Evolutionary conservation across 1,140 invertebrate species (phyloP), one percentile per base, ranked within the genome.

Genomic region (Samia ricini): DNA sequence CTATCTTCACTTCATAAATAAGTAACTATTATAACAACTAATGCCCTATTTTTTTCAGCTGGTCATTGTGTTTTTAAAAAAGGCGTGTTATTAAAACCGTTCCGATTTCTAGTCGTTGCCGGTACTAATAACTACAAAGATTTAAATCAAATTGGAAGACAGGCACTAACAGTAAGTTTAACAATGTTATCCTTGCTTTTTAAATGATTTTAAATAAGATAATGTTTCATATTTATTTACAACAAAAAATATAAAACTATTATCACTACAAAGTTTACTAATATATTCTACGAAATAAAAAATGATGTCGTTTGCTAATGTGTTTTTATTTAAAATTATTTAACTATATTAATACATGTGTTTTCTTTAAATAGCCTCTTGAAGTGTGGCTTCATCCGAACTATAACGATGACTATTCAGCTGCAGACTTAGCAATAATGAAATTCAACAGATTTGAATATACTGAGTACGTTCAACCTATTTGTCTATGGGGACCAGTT

Each of bases 401-500:
- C 1, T 91, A 85, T 60, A 62, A 60, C 10, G 60, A 63, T 24
- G 66, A 66, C 0, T 64, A 69, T 10, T 68, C 89, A 6, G 81
- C 79, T 12, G 69, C 87, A 21, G 90, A 91, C 60, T 67, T 91
- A 21, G 88, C 88, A 42, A 81, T 91, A 7, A 65, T 91, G 15
- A 85, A 82, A 68, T 79, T 91, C 5, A 77, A 83, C 36, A 69
- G 64, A 42, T 69, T 90, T 3, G 67, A 36, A 51, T 91, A 80
- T 59, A 85, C 83, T 1, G 78, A 85, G 58, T 89, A 82, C 51
- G 81, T 91, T 0, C 90, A 90, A 66, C 88, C 90, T 5, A 84
- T 91, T 56, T 91, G 90, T 68, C 50, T 91, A 29, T 91, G 88
- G 88, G 81, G 82, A 8, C 85, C 85, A 19, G 74, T 77, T 15